Base-by-base conservation (phyloP, 1,140 invertebrate genomes). In the Macrobrachium nipponense region DNA sequence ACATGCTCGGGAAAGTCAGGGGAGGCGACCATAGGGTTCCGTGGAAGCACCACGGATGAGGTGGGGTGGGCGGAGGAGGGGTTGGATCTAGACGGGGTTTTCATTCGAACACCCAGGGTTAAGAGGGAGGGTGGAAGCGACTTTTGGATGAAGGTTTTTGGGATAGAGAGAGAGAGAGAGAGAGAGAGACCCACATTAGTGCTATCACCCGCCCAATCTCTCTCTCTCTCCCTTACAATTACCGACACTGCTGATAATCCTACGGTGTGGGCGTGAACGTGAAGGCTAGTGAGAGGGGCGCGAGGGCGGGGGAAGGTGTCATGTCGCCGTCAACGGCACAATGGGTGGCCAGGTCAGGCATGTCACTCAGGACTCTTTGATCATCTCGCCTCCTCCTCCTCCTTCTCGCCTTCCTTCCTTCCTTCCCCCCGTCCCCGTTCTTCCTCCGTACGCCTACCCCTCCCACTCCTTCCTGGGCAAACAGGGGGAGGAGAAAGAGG, bases 51-150 rank as follows among this genome's bases (percentile, higher is more conserved):
- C 27, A 36, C 4, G 27, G 27, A 36, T 36, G 27, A 36, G 27
- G 27, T 36, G 4, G 1, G 27, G 27, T 36, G 27, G 27, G 27
- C 1, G 27, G 27, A 2, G 27, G 27, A 4, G 27, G 27, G 27
- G 27, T 4, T 4, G 27, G 27, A n/a, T n/a, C 27, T 36, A 36
- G 27, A 36, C 27, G 27, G 27, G 27, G 27, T 36, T 36, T 36
- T 4, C 27, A 36, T 36, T 36, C 27, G 27, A 36, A 36, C 27
- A 36, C 27, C 27, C 27, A 36, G 27, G 27, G 80, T 86, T 86
- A 86, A 86, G 66, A 80, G 80, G 83, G 73, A 64, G 80, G 80
- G 83, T 86, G 79, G 64, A 27, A 10, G 61, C 61, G 61, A 36
- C n/a, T 62, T 17, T 15, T 62, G 61, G n/a, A 12, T n/a, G n/a